These are phyloP conservation scores for Luffia ferchaultella DNA, from an alignment of 2,888 invertebrate species.

Conservation along the genomic window DNA sequence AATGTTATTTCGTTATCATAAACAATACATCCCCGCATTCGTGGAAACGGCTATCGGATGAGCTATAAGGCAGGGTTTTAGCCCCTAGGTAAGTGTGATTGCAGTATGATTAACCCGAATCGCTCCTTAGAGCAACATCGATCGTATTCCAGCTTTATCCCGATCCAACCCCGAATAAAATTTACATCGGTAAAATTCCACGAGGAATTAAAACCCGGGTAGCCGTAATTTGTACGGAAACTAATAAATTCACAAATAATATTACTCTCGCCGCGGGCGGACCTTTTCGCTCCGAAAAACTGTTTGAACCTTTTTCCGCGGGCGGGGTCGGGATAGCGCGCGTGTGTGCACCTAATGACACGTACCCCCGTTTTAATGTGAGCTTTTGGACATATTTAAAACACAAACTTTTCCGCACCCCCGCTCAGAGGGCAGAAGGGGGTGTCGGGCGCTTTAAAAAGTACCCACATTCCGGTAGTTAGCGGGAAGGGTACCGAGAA, in stretches of 20 bases:
- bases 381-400: slow-evolving; percentile 61
- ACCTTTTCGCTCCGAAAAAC: slow-evolving; percentile 8
- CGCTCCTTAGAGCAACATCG: slow-evolving; percentile 58
- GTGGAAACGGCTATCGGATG: too few species aligned
- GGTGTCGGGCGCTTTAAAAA: slow-evolving; percentile 18
- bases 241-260: slow-evolving; percentile 63
- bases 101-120: slow-evolving; percentile 27
- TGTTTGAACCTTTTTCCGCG: slow-evolving; percentile 5
- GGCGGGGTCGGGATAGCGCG: not conserved
- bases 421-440: slow-evolving; percentile 14
- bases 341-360: slow-evolving; percentile 35
- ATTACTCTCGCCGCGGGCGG: slow-evolving; percentile 19
- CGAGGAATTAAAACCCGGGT: slow-evolving; percentile 44
- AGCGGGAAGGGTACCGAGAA: slow-evolving; percentile 41
- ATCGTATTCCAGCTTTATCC: slow-evolving; percentile 21
- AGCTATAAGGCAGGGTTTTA: too few species aligned
- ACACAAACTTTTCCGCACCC: slow-evolving; percentile 50
- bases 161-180: slow-evolving; percentile 40
- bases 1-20: too few species aligned
- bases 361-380: slow-evolving; percentile 21
- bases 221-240: slow-evolving; percentile 16
- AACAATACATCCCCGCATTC: too few species aligned
- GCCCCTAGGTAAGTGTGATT: not conserved
- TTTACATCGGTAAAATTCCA: slow-evolving; percentile 40
- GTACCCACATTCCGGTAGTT: slow-evolving; percentile 58